Evolutionary conservation across 2,113 vertebrate genomes (phyloP).

Genomic region (Romanogobio albipinnatus): DNA sequence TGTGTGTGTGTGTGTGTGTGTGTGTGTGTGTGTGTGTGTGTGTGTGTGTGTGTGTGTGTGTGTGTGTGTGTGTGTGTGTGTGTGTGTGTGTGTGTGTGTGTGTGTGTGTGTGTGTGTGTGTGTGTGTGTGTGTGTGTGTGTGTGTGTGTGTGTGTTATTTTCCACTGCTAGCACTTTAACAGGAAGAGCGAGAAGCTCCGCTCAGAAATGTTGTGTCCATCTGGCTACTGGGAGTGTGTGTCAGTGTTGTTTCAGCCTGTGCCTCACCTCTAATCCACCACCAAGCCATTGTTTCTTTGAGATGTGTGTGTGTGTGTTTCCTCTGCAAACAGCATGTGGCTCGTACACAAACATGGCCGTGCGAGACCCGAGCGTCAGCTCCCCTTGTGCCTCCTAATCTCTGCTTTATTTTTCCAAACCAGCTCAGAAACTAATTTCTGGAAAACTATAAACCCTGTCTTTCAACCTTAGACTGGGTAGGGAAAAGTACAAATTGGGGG

Average conservation of each 20-base stretch:
- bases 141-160: constrained; percentile 33
- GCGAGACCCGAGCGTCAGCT: not conserved
- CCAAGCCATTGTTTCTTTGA: constrained; percentile 53
- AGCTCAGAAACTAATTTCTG: not conserved
- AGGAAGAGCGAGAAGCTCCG: constrained; percentile 49
- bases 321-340: constrained; percentile 50
- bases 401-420: not conserved
- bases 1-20: constrained; percentile 4
- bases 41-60: constrained; percentile 4
- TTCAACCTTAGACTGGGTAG: not conserved
- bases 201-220: constrained; percentile 44
- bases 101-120: not conserved
- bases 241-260: constrained; percentile 55
- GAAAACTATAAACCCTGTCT: not conserved
- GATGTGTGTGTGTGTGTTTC: constrained; percentile 38
- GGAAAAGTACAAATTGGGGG: not conserved
- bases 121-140: constrained; percentile 12
- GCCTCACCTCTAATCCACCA: constrained; percentile 32
- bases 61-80: constrained; percentile 9
- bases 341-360: constrained; percentile 36
- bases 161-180: constrained; percentile 38
- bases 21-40: not conserved
- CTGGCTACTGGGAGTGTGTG: constrained; percentile 44
- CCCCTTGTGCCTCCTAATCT: not conserved
- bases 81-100: constrained; percentile 4